Conservation (phyloP, 2,797 vertebrate species). For the Decapterus maruadsi region DNA sequence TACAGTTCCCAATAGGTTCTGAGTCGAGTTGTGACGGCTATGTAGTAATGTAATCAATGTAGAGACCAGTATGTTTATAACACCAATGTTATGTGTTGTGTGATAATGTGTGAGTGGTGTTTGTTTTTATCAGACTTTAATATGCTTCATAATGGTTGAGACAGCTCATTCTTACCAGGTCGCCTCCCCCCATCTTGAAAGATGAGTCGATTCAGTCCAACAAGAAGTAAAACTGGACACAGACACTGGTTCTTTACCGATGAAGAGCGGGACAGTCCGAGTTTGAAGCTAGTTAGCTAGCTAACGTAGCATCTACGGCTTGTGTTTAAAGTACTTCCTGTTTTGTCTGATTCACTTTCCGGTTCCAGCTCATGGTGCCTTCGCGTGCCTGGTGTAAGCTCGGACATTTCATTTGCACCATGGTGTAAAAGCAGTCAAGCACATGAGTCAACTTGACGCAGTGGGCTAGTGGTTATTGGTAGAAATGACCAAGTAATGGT, state of each 20-base stretch:
- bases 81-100: not conserved
- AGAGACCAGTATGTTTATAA: not conserved
- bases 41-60: no score
- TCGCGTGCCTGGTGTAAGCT: accelerated
- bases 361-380: constrained; percentile 41
- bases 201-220: constrained; percentile 5
- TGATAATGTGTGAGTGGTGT: not conserved
- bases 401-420: accelerated
- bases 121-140: not conserved
- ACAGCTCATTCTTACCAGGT: constrained; percentile 77
- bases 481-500: no score
- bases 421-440: not conserved
- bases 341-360: constrained; percentile 47
- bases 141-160: not conserved
- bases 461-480: no score
- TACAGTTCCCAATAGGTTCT: accelerated
- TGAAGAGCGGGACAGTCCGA: not conserved
- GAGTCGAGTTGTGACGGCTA: not conserved
- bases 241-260: not conserved
- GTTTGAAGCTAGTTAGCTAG: constrained; percentile 20
- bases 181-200: constrained; percentile 84
- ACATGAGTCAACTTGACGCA: no score
- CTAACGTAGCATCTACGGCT: not conserved
- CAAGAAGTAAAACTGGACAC: not conserved
- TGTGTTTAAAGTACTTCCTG: constrained; percentile 41